Conservation (phyloP, 2,888 invertebrate genomes). For the Spatulosminthurus flaviceps region DNA sequence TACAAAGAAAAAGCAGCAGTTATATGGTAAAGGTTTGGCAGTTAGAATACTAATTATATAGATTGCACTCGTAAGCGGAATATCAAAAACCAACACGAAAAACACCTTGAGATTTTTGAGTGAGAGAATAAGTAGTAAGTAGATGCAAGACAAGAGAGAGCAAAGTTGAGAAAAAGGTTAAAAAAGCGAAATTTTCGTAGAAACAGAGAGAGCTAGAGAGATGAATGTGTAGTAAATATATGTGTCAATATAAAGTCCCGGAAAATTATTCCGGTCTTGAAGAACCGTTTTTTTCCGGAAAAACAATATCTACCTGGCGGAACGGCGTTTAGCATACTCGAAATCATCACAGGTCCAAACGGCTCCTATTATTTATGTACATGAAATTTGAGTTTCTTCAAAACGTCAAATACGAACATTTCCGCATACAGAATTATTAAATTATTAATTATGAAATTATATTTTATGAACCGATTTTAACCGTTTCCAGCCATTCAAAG, state of each 20-base stretch:
- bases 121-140: conserved; percentile 12
- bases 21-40: conserved; percentile 12
- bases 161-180: conserved; percentile 18
- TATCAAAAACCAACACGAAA: conserved; percentile 25
- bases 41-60: neutral
- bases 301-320: conserved; percentile 27
- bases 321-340: conserved; percentile 27
- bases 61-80: conserved; percentile 12
- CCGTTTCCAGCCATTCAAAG: neutral
- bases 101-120: conserved; percentile 13
- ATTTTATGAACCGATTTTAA: conserved; percentile 2
- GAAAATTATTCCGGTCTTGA: conserved; percentile 65
- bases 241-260: conserved; percentile 36
- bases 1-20: conserved; percentile 1
- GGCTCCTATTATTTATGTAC: conserved; percentile 34
- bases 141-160: conserved; percentile 23
- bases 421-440: conserved; percentile 18
- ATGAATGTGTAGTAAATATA: neutral
- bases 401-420: conserved; percentile 1
- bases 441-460: conserved; percentile 19
- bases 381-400: conserved; percentile 21
- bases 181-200: conserved; percentile 26
- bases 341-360: conserved; percentile 30
- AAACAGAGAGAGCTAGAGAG: conserved; percentile 23
- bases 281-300: conserved; percentile 21